These are phyloP conservation scores for Myotis yumanensis DNA, from an alignment of 2,113 vertebrate genomes.

Conservation along the genomic window DNA sequence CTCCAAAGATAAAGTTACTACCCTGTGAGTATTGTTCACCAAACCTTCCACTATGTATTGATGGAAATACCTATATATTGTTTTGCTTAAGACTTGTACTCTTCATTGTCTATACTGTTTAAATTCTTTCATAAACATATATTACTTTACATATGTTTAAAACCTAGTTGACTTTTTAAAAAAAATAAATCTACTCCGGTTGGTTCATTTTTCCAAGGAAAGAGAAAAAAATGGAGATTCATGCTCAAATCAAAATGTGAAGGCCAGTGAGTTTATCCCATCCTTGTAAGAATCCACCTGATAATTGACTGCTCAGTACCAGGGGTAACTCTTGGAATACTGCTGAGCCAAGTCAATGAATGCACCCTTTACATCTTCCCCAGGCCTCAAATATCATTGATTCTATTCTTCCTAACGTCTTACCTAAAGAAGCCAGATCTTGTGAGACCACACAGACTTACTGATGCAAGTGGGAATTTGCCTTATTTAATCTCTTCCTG, in stretches of 20 bases:
- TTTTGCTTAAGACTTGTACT: conserved; percentile 23
- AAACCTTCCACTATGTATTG: not conserved
- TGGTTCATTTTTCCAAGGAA: not conserved
- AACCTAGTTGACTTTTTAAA: not conserved
- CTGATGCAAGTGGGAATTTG: not conserved
- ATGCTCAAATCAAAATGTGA: not conserved
- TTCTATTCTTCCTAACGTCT: not conserved
- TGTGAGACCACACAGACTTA: not conserved
- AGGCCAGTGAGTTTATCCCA: not conserved
- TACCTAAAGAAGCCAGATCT: not conserved
- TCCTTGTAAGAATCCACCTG: not conserved
- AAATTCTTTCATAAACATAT: not conserved
- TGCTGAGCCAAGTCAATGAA: not conserved
- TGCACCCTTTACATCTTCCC: not conserved
- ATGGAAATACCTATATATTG: not conserved
- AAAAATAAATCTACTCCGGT: not conserved
- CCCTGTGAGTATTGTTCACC: not conserved
- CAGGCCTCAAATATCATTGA: not conserved
- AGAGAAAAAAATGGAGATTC: not conserved
- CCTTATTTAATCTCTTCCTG: not conserved
- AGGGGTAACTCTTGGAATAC: not conserved
- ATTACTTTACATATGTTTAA: not conserved
- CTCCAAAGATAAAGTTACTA: not conserved
- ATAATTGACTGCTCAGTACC: not conserved
- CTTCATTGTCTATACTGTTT: not conserved